Conservation (phyloP, 1,140 invertebrate genomes). For the Eriosoma lanigerum region DNA sequence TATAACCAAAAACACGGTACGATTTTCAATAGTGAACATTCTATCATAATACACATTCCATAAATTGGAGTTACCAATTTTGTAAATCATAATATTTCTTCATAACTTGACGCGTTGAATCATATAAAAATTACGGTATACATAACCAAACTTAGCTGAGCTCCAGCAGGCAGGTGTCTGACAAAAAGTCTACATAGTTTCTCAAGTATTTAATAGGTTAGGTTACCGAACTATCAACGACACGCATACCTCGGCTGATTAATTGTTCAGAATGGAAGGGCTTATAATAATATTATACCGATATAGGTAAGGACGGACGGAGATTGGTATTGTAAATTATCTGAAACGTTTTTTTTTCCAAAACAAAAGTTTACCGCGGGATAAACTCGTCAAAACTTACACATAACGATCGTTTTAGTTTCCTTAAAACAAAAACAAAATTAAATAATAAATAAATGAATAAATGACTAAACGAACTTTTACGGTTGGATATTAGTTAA, state of each 20-base stretch:
- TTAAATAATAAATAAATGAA: background rate
- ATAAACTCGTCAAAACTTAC: slow-evolving; percentile 44
- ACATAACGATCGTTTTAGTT: background rate
- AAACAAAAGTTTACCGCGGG: slow-evolving; percentile 29
- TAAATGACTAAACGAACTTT: slow-evolving; percentile 15
- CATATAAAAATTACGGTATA: slow-evolving; percentile 4
- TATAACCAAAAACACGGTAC: background rate
- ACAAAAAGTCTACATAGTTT: slow-evolving; percentile 38
- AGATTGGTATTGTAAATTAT: slow-evolving; percentile 24
- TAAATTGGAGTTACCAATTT: no score
- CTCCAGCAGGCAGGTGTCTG: background rate
- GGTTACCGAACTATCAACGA: slow-evolving; percentile 44
- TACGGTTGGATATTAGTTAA: background rate
- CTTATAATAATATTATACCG: slow-evolving; percentile 15
- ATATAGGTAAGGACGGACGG: background rate
- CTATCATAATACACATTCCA: no score
- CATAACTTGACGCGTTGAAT: background rate
- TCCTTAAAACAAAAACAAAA: slow-evolving; percentile 2
- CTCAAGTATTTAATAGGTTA: slow-evolving; percentile 44
- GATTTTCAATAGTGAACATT: no score
- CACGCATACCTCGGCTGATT: slow-evolving; percentile 39
- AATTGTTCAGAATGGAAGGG: slow-evolving; percentile 15
- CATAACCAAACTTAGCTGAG: background rate
- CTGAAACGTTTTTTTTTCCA: slow-evolving; percentile 38
- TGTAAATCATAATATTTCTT: background rate